Percentiles rank a stretch among this genome's conserved stretches.
Evolutionary conservation across 2,888 invertebrate species (phyloP).

Genomic region (Celastrina argiolus): DNA sequence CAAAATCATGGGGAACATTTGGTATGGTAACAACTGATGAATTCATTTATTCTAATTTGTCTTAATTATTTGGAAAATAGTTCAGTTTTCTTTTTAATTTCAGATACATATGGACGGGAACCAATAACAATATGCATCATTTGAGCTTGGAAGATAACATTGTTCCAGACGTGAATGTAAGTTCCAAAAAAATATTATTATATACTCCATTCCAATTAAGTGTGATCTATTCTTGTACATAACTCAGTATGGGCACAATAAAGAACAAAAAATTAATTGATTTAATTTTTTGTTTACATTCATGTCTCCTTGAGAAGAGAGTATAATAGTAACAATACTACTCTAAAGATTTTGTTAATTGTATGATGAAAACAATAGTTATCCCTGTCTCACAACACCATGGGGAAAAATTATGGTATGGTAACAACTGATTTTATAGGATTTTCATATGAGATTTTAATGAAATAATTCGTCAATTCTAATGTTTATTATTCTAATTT

Average conservation of each 20-base stretch:
- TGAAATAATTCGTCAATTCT: not conserved
- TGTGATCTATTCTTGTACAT: no score
- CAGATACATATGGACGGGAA: no score
- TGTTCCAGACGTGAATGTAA: no score
- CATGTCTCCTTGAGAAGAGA: no score
- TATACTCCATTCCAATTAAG: no score
- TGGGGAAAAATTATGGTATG: constrained; percentile 25
- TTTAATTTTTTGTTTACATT: no score
- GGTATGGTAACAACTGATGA: constrained; percentile 53
- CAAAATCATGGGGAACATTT: constrained; percentile 50
- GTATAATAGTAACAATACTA: no score
- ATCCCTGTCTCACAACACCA: constrained; percentile 21
- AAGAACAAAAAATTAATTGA: no score
- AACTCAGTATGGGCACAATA: no score
- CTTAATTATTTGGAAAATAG: not conserved
- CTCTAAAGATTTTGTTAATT: not conserved
- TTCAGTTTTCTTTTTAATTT: not conserved
- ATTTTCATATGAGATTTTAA: not conserved
- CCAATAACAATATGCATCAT: no score
- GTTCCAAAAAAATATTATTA: no score
- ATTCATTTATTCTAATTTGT: not conserved
- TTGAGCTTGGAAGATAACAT: no score
- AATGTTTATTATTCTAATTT: not conserved
- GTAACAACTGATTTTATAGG: not conserved
- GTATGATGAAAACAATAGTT: constrained; percentile 21